A percentile compares a stretch with the other conserved stretches of the same genome.
These are phyloP conservation scores for Muscicapa comitata DNA, from an alignment of 2,797 vertebrate genomes.

Conservation along the genomic window DNA sequence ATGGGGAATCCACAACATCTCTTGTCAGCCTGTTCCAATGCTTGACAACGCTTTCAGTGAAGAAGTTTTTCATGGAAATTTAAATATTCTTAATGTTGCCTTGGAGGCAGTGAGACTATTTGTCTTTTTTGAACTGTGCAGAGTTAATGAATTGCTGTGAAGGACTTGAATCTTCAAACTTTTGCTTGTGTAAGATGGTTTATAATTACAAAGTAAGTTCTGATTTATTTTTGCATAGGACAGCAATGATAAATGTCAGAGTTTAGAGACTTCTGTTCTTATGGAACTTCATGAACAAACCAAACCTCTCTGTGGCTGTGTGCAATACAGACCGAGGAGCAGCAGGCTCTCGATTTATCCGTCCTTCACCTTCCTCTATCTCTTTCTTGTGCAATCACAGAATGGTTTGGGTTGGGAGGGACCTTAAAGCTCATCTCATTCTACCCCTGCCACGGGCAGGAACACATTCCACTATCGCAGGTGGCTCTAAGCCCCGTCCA, in stretches of 20 bases:
- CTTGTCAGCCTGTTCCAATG: background rate
- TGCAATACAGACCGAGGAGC: rapidly evolving
- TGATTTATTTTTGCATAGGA: background rate
- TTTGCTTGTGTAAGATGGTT: background rate
- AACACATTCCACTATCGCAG: rapidly evolving
- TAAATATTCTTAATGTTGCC: background rate
- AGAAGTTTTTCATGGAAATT: background rate
- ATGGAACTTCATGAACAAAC: background rate
- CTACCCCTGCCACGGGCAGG: background rate
- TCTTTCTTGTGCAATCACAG: too few species aligned
- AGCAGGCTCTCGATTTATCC: background rate
- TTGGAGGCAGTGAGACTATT: background rate
- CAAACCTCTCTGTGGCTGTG: background rate
- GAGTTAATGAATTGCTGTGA: background rate
- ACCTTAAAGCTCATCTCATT: background rate
- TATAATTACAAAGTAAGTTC: background rate
- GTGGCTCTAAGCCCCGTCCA: background rate
- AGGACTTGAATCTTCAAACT: background rate
- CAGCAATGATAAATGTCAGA: background rate
- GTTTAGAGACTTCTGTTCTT: background rate
- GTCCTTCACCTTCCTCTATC: background rate
- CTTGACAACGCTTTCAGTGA: background rate
- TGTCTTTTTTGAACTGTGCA: background rate
- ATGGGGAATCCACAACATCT: background rate
- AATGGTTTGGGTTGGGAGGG: background rate